These are phyloP conservation scores for Clarias macrocephalus DNA, from an alignment of 2,113 vertebrate species.

Conservation along the genomic window DNA sequence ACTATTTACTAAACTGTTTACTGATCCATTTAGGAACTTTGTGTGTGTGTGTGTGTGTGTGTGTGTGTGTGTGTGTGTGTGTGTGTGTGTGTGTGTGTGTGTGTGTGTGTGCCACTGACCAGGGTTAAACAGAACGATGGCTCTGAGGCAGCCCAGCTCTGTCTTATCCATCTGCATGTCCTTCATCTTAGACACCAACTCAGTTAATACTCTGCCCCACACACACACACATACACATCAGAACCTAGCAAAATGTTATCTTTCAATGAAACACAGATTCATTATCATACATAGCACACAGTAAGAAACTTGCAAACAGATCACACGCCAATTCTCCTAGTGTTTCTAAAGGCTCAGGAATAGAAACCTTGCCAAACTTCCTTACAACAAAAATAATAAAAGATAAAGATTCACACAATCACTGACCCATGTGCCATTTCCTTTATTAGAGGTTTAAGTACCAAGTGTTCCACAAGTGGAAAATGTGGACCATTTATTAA, in stretches of 20 bases:
- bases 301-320: neutral
- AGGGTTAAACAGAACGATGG: conserved; percentile 94
- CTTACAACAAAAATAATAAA: neutral
- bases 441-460: too few relatives aligned
- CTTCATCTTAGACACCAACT: conserved; percentile 97
- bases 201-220: conserved; percentile 84
- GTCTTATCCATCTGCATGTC: conserved; percentile 99
- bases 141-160: conserved; percentile 89
- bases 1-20: too few relatives aligned
- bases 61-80: conserved; percentile 10
- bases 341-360: neutral
- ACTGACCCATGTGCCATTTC: too few relatives aligned
- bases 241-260: neutral
- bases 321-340: too few relatives aligned
- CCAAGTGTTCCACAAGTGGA: too few relatives aligned
- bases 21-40: neutral
- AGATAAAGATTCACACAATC: neutral
- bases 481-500: too few relatives aligned
- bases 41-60: neutral
- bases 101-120: conserved; percentile 68
- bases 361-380: neutral
- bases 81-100: conserved; percentile 33
- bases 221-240: neutral
- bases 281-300: neutral
- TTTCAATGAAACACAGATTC: neutral